Conservation (phyloP, 2,113 vertebrate genomes). For the Hypanus sabinus region DNA sequence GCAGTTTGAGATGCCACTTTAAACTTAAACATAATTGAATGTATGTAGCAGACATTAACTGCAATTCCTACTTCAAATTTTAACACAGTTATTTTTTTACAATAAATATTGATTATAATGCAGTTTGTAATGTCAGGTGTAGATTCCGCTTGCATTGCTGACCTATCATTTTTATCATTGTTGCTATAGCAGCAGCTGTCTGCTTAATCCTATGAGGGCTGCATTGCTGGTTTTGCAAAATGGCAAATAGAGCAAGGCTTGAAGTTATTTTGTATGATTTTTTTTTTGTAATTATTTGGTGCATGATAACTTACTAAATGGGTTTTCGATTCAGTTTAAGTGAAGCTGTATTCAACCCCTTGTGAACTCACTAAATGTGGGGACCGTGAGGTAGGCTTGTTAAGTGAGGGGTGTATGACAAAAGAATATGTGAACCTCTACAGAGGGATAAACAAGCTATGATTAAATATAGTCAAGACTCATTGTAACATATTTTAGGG, state of each 20-base stretch:
- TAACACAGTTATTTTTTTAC: neutral
- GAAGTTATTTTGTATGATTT: neutral
- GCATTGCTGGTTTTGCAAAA: neutral
- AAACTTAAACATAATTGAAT: neutral
- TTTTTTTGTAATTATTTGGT: neutral
- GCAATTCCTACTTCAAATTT: neutral
- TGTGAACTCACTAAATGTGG: neutral
- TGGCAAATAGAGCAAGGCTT: neutral
- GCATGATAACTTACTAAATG: neutral
- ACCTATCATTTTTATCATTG: slow-evolving; percentile 28
- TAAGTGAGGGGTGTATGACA: neutral
- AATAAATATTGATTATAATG: slow-evolving; percentile 2
- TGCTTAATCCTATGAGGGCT: slow-evolving; percentile 3
- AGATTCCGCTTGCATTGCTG: slow-evolving; percentile 4
- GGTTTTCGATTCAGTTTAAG: neutral
- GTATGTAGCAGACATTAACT: neutral
- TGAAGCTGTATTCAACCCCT: neutral
- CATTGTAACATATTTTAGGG: neutral
- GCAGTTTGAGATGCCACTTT: neutral
- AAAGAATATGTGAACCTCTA: neutral
- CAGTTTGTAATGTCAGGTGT: slow-evolving; percentile 24
- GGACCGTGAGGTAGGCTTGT: neutral
- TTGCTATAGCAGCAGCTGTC: slow-evolving; percentile 11
- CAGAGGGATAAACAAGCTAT: neutral
- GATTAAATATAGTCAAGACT: neutral